These are phyloP conservation scores for Anas acuta DNA, from an alignment of 2,797 vertebrate genomes.

Conservation along the genomic window DNA sequence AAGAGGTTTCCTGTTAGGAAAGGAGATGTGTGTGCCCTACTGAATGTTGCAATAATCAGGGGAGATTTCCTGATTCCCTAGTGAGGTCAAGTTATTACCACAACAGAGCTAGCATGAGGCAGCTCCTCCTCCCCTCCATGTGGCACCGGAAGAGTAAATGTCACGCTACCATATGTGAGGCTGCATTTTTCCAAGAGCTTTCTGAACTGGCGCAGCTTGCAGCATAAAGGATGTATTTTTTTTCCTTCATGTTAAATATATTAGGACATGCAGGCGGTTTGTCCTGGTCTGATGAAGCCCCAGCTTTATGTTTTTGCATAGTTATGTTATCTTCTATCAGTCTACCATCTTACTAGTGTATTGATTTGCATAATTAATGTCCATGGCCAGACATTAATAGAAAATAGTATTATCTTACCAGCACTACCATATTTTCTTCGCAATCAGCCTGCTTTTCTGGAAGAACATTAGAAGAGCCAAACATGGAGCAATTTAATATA, in stretches of 20 bases:
- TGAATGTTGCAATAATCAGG: not conserved
- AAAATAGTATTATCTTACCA: not conserved
- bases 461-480: slow-evolving; percentile 10
- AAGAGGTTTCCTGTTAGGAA: not conserved
- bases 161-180: not conserved
- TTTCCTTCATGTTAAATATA: not conserved
- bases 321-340: not conserved
- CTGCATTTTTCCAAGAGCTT: not conserved
- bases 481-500: slow-evolving; percentile 5
- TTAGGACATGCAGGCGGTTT: not conserved
- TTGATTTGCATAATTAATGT: not conserved
- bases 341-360: not conserved
- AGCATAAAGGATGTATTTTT: not conserved
- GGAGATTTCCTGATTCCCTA: slow-evolving; percentile 11
- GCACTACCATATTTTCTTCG: not conserved
- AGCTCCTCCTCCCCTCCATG: not conserved
- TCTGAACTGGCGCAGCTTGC: not conserved
- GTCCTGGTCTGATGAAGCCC: not conserved
- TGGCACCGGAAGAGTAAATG: not conserved
- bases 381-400: not conserved
- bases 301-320: not conserved
- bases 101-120: not conserved
- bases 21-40: not conserved
- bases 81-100: not conserved
- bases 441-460: not conserved